Conservation (phyloP, 1,140 invertebrate species). For the Copidosoma floridanum region DNA sequence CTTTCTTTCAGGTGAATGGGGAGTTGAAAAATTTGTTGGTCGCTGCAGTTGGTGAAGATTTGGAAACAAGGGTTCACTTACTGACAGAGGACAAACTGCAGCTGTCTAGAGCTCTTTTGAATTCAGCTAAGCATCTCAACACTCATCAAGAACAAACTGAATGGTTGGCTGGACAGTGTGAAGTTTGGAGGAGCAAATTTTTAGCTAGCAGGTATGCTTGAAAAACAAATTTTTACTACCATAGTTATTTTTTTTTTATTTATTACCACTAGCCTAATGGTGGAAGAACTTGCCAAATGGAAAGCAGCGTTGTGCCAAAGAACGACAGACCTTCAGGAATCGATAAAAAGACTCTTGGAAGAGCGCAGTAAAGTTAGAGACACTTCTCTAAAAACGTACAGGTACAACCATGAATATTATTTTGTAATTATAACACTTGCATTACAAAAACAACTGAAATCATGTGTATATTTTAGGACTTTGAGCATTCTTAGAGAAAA, state of each 20-base stretch:
- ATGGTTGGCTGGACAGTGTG: constrained; percentile 87
- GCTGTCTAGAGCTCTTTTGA: constrained; percentile 78
- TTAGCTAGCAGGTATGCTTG: constrained; percentile 76
- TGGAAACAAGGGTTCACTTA: constrained; percentile 83
- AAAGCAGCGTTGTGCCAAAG: constrained; percentile 77
- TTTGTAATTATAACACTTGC: constrained; percentile 2
- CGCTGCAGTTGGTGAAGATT: constrained; percentile 90
- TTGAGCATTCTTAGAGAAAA: constrained; percentile 52
- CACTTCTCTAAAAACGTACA: constrained; percentile 69
- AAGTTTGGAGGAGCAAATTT: constrained; percentile 95
- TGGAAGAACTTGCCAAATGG: constrained; percentile 83
- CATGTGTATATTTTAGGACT: constrained; percentile 40
- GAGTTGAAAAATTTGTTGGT: constrained; percentile 91
- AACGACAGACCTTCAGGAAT: constrained; percentile 72
- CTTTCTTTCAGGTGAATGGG: constrained; percentile 73
- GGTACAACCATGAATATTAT: constrained; percentile 39
- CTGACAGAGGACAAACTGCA: constrained; percentile 89
- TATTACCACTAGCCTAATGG: constrained; percentile 69
- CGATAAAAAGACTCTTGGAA: constrained; percentile 71
- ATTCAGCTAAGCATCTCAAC: constrained; percentile 78
- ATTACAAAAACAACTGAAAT: too few species aligned
- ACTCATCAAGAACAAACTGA: constrained; percentile 91
- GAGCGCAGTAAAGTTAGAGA: constrained; percentile 71
- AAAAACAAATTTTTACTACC: background rate
- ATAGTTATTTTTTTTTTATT: too few species aligned